Evolutionary conservation across 1,140 invertebrate genomes (phyloP).

Genomic region (Rhizoglyphus robini): DNA sequence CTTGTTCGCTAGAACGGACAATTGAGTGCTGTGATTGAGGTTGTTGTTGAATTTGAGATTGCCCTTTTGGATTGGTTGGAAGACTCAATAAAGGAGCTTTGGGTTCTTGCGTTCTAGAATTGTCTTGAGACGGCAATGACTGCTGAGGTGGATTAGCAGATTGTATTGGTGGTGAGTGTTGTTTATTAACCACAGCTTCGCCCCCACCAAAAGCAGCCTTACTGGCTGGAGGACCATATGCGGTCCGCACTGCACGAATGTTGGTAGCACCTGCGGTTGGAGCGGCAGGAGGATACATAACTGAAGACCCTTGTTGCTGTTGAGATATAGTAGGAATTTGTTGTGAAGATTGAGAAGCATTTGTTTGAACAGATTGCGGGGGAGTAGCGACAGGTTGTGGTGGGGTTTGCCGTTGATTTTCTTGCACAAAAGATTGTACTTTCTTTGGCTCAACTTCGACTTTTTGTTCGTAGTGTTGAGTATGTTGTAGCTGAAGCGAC

Average conservation of each 20-base stretch:
- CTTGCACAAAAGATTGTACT: not conserved
- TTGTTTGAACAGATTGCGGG: not conserved
- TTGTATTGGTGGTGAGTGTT: not conserved
- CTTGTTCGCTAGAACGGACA: not conserved
- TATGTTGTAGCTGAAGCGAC: not conserved
- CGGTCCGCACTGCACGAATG: not conserved
- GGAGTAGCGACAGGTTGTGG: not conserved
- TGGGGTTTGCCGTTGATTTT: not conserved
- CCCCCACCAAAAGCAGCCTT: not conserved
- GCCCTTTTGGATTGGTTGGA: not conserved
- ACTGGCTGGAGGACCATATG: slow-evolving; percentile 1
- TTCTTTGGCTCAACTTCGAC: not conserved
- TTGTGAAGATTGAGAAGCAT: too few relatives aligned
- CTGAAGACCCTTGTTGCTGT: too few relatives aligned
- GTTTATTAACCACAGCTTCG: not conserved
- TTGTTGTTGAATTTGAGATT: not conserved
- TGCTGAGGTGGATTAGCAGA: not conserved
- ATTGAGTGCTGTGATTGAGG: not conserved
- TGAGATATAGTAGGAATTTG: too few relatives aligned
- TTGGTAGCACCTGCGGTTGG: not conserved
- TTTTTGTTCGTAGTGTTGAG: not conserved
- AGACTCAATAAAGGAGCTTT: too few relatives aligned
- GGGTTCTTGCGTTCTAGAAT: too few relatives aligned
- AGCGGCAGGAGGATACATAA: too few relatives aligned
- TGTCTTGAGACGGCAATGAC: not conserved